These are phyloP conservation scores for Desoria tigrina DNA, from an alignment of 2,888 invertebrate genomes.

Conservation along the genomic window DNA sequence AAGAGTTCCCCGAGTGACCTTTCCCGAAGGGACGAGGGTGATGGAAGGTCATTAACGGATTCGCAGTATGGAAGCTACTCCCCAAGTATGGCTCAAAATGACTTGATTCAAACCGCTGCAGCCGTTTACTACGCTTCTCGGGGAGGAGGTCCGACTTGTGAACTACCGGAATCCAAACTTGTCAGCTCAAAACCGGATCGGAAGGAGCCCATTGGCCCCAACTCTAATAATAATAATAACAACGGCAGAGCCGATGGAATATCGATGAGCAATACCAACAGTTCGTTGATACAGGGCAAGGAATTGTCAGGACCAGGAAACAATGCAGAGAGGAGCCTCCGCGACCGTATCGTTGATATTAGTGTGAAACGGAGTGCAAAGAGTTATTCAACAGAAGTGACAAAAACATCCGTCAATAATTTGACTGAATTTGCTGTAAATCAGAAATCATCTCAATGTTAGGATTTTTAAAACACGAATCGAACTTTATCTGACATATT, in stretches of 20 bases:
- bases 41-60: constrained; percentile 87
- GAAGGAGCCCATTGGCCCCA: background rate
- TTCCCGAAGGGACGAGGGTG: constrained; percentile 83
- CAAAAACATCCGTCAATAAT: constrained; percentile 12
- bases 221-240: background rate
- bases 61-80: constrained; percentile 67
- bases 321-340: too few relatives aligned
- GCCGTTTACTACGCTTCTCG: constrained; percentile 43
- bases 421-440: constrained; percentile 17
- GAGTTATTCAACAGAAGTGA: too few relatives aligned
- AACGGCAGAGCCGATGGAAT: background rate
- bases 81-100: constrained; percentile 53
- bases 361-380: too few relatives aligned
- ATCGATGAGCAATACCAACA: too few relatives aligned
- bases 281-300: too few relatives aligned
- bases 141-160: constrained; percentile 16
- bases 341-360: too few relatives aligned
- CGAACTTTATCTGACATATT: too few relatives aligned
- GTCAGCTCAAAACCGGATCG: background rate
- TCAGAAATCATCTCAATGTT: constrained; percentile 39
- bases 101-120: constrained; percentile 47
- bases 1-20: constrained; percentile 58
- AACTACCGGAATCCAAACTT: constrained; percentile 21
- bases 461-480: too few relatives aligned
- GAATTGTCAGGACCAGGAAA: too few relatives aligned